Evolutionary conservation across 2,888 invertebrate species (phyloP), one percentile per base, ranked within the genome.

Genomic region (Pyralis farinalis): DNA sequence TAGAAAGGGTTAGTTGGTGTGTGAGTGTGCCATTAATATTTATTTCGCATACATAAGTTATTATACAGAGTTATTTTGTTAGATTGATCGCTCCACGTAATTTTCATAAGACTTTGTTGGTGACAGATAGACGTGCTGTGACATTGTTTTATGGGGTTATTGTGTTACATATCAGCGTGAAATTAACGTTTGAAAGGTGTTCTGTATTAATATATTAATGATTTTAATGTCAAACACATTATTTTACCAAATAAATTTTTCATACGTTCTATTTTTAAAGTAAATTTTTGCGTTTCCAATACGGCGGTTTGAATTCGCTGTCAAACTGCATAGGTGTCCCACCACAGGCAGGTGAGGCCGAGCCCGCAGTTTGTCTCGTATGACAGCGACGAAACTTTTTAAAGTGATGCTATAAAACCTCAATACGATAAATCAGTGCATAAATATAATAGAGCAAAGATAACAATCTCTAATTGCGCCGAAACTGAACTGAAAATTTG

Each of bases 391-490:
- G 4, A 3, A 16, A 16, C 16, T 4, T 4, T 16, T 16, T 16
- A 16, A 16, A 4, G 4, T 16, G 2, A 16, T 16, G 4, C 4
- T 16, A 16, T 16, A 4, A 16, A 16, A 16, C n/a, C 16, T 16
- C 16, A 4, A 16, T 16, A 2, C 16, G 2, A 16, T 16, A 16
- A 16, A 16, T 16, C 2, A 16, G 16, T 16, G 44, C 53, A 59
- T 62, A 65, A 65, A 62, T 61, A 65, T 57, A 71, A 64, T 16
- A 16, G 16, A 58, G 16, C 1, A 8, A 55, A 73, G 83, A 83
- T 83, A 82, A 71, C 74, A 49, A 85, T 84, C 84, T 56, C 63
- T 81, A 84, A 85, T 84, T 82, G 81, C 71, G 68, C 79, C 71
- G 71, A 83, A 79, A 72, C 65, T 77, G 71, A 68, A 73, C 63